Conservation (phyloP, 2,888 invertebrate species). For the Caenorhabditis angaria region DNA sequence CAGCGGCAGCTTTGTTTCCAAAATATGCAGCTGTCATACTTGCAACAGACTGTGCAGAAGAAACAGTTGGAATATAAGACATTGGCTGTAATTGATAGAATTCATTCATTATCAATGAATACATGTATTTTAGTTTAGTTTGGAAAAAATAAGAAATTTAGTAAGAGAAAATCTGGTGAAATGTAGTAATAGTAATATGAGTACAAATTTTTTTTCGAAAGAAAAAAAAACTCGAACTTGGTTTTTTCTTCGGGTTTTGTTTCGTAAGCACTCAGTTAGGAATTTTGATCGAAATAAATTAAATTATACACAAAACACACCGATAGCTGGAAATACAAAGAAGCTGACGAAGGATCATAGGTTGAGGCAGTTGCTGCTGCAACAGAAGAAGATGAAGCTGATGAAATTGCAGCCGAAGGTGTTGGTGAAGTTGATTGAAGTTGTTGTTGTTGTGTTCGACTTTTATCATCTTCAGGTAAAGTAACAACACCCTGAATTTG, state of each 20-base stretch:
- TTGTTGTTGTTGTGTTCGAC: conserved; percentile 10
- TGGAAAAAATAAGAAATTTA: background rate
- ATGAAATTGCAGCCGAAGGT: background rate
- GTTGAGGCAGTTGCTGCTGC: conserved; percentile 10
- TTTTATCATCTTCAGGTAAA: conserved; percentile 10
- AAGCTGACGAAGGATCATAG: conserved; percentile 27
- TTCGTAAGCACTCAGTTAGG: no score
- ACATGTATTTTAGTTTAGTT: background rate
- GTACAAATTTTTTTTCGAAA: conserved; percentile 5
- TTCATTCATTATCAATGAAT: background rate
- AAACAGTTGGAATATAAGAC: conserved; percentile 48
- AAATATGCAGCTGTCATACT: conserved; percentile 55
- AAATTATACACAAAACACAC: no score
- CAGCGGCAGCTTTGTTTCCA: conserved; percentile 32
- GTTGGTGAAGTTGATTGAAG: conserved; percentile 6
- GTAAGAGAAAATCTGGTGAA: background rate
- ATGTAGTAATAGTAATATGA: background rate
- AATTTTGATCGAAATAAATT: no score
- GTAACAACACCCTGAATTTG: conserved; percentile 7
- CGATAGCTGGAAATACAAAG: conserved; percentile 41
- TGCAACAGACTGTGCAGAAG: conserved; percentile 43
- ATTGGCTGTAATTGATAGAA: conserved; percentile 36
- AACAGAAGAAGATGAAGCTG: conserved; percentile 12
- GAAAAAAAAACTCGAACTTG: background rate
- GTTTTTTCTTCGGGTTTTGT: no score